These are phyloP conservation scores for Chymomyza costata DNA, from an alignment of 1,140 invertebrate genomes.

Conservation along the genomic window DNA sequence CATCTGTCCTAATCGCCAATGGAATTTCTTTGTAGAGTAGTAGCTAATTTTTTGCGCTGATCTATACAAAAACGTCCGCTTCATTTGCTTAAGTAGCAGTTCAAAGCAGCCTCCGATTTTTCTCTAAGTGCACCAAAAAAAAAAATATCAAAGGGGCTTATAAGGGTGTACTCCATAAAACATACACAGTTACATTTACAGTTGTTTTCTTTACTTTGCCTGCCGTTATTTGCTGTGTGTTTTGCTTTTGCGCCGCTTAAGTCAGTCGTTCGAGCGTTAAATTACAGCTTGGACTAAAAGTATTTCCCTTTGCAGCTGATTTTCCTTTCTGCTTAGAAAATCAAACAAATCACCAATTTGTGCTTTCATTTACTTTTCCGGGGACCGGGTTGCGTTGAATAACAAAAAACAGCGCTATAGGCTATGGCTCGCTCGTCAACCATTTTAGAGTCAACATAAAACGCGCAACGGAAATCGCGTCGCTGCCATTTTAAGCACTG, in stretches of 20 bases:
- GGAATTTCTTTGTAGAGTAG: too few species aligned
- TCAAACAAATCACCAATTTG: slow-evolving; percentile 71
- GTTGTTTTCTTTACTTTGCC: slow-evolving; percentile 8
- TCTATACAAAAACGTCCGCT: too few species aligned
- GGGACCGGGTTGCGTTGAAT: slow-evolving; percentile 42
- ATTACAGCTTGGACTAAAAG: slow-evolving; percentile 66
- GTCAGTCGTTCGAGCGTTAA: slow-evolving; percentile 66
- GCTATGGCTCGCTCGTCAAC: background rate
- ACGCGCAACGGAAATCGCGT: slow-evolving; percentile 50
- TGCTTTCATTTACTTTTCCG: slow-evolving; percentile 68
- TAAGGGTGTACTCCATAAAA: slow-evolving; percentile 22
- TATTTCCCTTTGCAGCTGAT: slow-evolving; percentile 30
- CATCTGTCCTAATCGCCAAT: too few species aligned
- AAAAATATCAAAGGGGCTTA: slow-evolving; percentile 43
- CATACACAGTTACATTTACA: slow-evolving; percentile 19
- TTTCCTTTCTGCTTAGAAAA: slow-evolving; percentile 55
- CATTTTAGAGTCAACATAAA: background rate
- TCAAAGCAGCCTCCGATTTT: too few species aligned
- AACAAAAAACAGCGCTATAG: slow-evolving; percentile 4
- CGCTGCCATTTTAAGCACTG: slow-evolving; percentile 65
- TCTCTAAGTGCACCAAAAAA: too few species aligned
- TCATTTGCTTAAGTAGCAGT: too few species aligned
- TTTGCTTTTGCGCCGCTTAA: slow-evolving; percentile 56
- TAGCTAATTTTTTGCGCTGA: too few species aligned
- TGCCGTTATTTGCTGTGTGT: slow-evolving; percentile 28